Evolutionary conservation across 2,113 vertebrate species (phyloP), one percentile per base, ranked within the genome.

Genomic region (Scytalopus superciliaris): DNA sequence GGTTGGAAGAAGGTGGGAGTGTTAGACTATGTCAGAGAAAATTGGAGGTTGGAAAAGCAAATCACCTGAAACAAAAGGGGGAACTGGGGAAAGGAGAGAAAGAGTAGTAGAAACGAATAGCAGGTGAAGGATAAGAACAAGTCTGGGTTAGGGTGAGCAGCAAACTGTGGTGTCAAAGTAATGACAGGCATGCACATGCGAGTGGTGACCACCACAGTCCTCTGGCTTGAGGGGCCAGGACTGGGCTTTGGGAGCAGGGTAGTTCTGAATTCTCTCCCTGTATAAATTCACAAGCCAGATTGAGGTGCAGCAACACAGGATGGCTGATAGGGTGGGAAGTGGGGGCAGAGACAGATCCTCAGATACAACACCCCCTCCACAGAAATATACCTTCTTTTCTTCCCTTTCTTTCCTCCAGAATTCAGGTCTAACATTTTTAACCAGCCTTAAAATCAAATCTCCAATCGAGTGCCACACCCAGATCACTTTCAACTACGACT

Each of bases 361-460:
- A 72, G 68, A 22, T 10, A 55, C 9, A 45, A 5, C 23, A 18
- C 7, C 2, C 1, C 6, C 7, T 78, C 23, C 50, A 42, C 31
- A 86, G 45, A 93, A 86, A 74, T 40, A 47, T 14, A 4, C 14
- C 17, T 67, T 89, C 18, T 66, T 73, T 87, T 89, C 40, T 73
- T 70, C 8, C 42, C 18, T 28, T 68, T 92, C 62, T 91, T 55
- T 79, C 59, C 72, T 52, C 64, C 77, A 97, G 96, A 95, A 97
- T 57, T 84, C 89, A 74, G 96, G 94, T 67, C 70, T 97, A 25
- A 95, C 80, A 6, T 81, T 97, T 81, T 76, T 96, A 73, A 95
- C 94, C 90, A 97, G 2, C 82, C 94, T 96, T 78, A 57, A 96
- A 79, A 94, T 97, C 89, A 95, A 95, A 67, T 96, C 96, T 95